Base-by-base conservation (phyloP, 2,113 vertebrate species). In the Lucifuga dentata region DNA sequence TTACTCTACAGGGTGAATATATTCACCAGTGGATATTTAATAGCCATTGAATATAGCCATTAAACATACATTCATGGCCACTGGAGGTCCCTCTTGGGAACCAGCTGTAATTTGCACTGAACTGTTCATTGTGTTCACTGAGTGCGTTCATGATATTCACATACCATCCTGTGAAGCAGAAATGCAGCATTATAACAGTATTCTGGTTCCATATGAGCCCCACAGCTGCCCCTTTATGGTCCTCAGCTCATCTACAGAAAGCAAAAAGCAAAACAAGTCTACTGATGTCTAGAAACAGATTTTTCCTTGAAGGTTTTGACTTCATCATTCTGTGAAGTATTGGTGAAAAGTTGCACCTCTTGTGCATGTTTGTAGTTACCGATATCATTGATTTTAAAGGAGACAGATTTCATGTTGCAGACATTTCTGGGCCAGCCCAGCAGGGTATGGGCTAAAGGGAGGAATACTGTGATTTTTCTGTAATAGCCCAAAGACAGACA, bases 381-480 rank as follows among this genome's bases (percentile, higher is more conserved):
- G 50, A 59, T 49, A 45, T 61, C 23, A 48, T 17, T 60, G 32
- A 41, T n/a, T 50, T 76, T 13, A 64, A 63, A 76, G 13, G 51
- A 45, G 21, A 51, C 24, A 43, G 16, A 74, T 38, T 52, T 23
- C 12, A 41, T n/a, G n/a, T n/a, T n/a, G n/a, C n/a, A n/a, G n/a
- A n/a, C n/a, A 36, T 61, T 90, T 89, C 81, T 88, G 71, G 87
- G 86, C 87, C 87, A 89, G 36, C 71, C 57, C 84, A 83, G 78
- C 76, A 69, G 83, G 83, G 53, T 33, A 19, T 59, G 52, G 63
- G 66, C 66, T 78, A 48, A 77, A 55, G 55, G 59, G 68, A 78
- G 62, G 72, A 73, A 58, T 79, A 73, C 67, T 70, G 70, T 48
- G 59, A 82, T 76, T 60, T 41, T 53, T 61, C 55, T 61, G 52